Conservation (phyloP, 1,140 invertebrate species). For the Ericerus pela region DNA sequence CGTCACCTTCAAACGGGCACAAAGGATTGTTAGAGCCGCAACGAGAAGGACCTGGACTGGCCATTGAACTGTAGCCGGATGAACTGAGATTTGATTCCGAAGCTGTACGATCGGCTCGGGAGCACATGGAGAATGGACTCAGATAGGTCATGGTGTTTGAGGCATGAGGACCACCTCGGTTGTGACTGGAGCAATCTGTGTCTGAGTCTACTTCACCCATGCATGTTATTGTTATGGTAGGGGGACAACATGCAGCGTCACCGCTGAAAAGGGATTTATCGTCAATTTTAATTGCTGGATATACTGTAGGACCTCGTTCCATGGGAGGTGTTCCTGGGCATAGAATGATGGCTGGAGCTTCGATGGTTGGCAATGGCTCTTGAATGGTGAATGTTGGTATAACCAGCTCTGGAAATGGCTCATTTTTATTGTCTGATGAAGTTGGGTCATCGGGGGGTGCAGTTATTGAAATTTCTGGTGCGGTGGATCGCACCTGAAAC, state of each 20-base stretch:
- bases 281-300: slow-evolving; percentile 3
- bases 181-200: slow-evolving; percentile 26
- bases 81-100: slow-evolving; percentile 66
- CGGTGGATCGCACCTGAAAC: too few species aligned
- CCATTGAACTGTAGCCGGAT: slow-evolving; percentile 68
- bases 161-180: slow-evolving; percentile 2
- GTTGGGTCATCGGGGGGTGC: too few species aligned
- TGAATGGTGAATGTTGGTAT: slow-evolving; percentile 46
- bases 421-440: too few species aligned
- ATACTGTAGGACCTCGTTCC: slow-evolving; percentile 19
- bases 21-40: slow-evolving; percentile 62
- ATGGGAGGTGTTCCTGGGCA: slow-evolving; percentile 44
- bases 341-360: slow-evolving; percentile 25
- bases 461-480: too few species aligned
- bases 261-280: not conserved
- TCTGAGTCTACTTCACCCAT: slow-evolving; percentile 58
- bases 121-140: slow-evolving; percentile 55
- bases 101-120: slow-evolving; percentile 47
- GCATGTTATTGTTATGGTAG: slow-evolving; percentile 55
- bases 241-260: slow-evolving; percentile 33
- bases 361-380: slow-evolving; percentile 40
- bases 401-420: too few species aligned
- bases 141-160: slow-evolving; percentile 48
- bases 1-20: slow-evolving; percentile 51
- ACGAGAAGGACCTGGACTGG: slow-evolving; percentile 55